phyloP scores from a whole-genome alignment of 1,140 invertebrate species.

The Neodiprion lecontei region DNA sequence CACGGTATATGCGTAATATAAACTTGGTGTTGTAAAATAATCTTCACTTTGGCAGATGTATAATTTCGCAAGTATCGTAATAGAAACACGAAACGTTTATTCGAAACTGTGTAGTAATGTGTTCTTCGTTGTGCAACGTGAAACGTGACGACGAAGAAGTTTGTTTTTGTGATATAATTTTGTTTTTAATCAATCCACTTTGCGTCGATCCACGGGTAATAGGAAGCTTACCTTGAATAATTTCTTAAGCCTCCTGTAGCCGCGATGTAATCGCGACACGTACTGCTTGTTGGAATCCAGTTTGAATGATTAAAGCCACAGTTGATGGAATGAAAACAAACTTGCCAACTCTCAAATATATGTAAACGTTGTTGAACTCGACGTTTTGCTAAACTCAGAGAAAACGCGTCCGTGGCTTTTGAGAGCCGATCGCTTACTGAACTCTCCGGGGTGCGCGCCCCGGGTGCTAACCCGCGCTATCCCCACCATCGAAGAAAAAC shows the following conservation, averaged over 20 bases:
- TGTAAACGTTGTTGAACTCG: slow-evolving; percentile 36
- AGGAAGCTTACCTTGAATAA: slow-evolving; percentile 58
- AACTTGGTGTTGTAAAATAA: too few species aligned
- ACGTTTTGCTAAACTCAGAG: slow-evolving; percentile 34
- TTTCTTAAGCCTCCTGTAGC: slow-evolving; percentile 61
- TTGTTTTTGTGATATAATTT: too few species aligned
- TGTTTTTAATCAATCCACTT: too few species aligned
- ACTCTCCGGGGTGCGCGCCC: slow-evolving; percentile 46
- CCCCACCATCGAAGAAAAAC: slow-evolving; percentile 28
- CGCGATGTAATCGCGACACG: slow-evolving; percentile 62
- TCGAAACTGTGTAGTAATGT: too few species aligned
- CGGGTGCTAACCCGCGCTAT: slow-evolving; percentile 59
- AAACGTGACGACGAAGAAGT: too few species aligned
- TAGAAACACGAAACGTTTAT: too few species aligned
- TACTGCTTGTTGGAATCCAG: slow-evolving; percentile 63
- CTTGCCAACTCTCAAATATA: slow-evolving; percentile 27
- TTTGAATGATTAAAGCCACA: slow-evolving; percentile 60
- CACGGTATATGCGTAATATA: too few species aligned
- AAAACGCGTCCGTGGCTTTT: slow-evolving; percentile 38
- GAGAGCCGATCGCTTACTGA: slow-evolving; percentile 60
- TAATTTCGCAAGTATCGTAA: too few species aligned
- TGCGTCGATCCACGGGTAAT: too few species aligned
- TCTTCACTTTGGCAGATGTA: too few species aligned
- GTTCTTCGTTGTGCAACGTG: too few species aligned
- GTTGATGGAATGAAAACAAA: slow-evolving; percentile 41